Conservation (phyloP, 2,113 vertebrate genomes). For the Saiga tatarica region DNA sequence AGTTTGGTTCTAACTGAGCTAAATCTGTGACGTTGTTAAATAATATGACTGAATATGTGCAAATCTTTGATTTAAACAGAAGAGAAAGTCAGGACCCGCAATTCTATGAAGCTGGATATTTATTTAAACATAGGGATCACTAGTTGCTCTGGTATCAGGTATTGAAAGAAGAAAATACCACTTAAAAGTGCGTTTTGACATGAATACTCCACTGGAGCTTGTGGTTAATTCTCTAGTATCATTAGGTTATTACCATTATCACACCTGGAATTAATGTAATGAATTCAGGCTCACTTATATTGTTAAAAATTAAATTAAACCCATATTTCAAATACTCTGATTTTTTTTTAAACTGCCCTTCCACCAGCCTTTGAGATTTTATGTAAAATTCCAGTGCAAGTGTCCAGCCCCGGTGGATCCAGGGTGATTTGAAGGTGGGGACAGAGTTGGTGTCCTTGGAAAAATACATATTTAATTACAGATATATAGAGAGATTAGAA, state of each 20-base stretch:
- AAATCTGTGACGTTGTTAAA: not conserved
- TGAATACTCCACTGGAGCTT: not conserved
- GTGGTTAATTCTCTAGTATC: not conserved
- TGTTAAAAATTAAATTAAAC: not conserved
- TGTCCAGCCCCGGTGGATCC: no score
- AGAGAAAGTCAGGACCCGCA: not conserved
- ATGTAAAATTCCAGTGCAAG: not conserved
- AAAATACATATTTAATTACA: no score
- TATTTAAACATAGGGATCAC: not conserved
- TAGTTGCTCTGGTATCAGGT: not conserved
- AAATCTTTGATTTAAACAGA: not conserved
- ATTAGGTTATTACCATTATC: not conserved
- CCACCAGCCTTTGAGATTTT: not conserved
- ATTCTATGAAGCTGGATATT: not conserved
- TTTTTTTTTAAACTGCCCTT: not conserved
- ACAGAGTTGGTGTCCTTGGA: no score
- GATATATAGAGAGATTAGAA: no score
- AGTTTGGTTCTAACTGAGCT: not conserved
- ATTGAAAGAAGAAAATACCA: not conserved
- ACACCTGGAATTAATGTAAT: not conserved
- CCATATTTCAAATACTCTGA: not conserved
- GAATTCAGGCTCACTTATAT: not conserved
- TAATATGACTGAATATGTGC: not conserved
- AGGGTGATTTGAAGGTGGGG: no score
- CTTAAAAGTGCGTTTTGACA: not conserved